Conservation (phyloP, 2,113 vertebrate species). For the Mesocricetus auratus region DNA sequence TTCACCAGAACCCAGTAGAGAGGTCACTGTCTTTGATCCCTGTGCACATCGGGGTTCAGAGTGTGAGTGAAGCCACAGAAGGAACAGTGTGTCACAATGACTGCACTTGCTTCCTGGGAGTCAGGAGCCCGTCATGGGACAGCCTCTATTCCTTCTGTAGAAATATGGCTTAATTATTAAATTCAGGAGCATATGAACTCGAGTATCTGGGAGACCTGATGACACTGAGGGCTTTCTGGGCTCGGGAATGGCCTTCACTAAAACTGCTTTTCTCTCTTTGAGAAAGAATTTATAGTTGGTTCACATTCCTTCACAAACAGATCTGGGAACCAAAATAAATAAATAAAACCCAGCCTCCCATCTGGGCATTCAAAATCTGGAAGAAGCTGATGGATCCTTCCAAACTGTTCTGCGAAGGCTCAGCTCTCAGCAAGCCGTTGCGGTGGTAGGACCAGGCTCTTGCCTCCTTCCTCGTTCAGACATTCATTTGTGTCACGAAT, state of each 20-base stretch:
- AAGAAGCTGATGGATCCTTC: not conserved
- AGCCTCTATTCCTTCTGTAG: not conserved
- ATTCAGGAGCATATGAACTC: conserved; percentile 11
- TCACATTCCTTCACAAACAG: not conserved
- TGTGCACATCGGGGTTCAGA: not conserved
- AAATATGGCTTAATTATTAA: conserved; percentile 6
- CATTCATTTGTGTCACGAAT: not conserved
- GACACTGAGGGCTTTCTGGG: not conserved
- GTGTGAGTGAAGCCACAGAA: not conserved
- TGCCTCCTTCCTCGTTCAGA: not conserved
- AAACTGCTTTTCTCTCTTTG: not conserved
- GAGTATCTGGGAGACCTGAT: not conserved
- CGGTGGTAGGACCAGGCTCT: not conserved
- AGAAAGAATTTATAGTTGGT: not conserved
- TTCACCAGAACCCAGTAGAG: not conserved
- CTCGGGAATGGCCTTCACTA: not conserved
- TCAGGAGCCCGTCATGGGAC: not conserved
- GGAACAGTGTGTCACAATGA: not conserved
- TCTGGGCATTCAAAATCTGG: not conserved
- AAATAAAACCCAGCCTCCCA: not conserved
- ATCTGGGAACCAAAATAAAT: not conserved
- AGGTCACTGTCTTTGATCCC: not conserved
- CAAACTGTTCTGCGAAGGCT: not conserved
- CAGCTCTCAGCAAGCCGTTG: not conserved
- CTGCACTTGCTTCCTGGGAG: not conserved